Evolutionary conservation across 2,888 invertebrate genomes (phyloP), one percentile per base, ranked within the genome.

Genomic region (Agriopis aurantiaria): DNA sequence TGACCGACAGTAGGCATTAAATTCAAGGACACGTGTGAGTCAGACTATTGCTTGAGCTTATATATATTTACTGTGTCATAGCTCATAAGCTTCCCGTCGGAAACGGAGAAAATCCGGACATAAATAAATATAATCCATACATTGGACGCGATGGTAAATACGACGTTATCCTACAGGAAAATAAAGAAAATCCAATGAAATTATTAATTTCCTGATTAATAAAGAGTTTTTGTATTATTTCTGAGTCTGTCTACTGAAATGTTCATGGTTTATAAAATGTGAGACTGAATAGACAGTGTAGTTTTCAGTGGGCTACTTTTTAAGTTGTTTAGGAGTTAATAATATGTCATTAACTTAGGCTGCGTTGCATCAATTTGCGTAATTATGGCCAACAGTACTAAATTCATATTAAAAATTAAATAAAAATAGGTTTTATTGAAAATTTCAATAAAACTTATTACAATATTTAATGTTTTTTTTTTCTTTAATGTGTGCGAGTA

Each of bases 71-170:
- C 17, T 23, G 17, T 23, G 17, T 61, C 61, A 43, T 62, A 51
- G 56, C 58, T 57, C 69, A 61, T 63, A 55, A 66, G 68, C 64
- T 67, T 69, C 51, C 45, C 65, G 58, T 61, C 66, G 55, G 43
- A 49, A 33, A 23, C 52, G 58, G 23, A 43, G 66, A 53, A 70
- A 68, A 74, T 70, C 70, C 66, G 12, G 46, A 59, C 61, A 70
- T 72, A 74, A 72, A 74, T 74, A 72, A 70, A 68, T 60, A 59
- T 72, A 68, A 72, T 60, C 68, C 65, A 45, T 45, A 57, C 67
- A 62, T 68, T 3, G 49, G 56, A 49, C 48, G 63, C 14, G 52
- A 51, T 65, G 62, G 69, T 52, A 65, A 69, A 56, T 63, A 64
- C 41, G 55, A 41, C 62, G 46, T 53, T 23, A 66, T 49, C 53